Percentiles rank a stretch among this genome's conserved stretches.
Evolutionary conservation across 2,888 invertebrate species (phyloP).

Genomic region (Napeogenes inachia): DNA sequence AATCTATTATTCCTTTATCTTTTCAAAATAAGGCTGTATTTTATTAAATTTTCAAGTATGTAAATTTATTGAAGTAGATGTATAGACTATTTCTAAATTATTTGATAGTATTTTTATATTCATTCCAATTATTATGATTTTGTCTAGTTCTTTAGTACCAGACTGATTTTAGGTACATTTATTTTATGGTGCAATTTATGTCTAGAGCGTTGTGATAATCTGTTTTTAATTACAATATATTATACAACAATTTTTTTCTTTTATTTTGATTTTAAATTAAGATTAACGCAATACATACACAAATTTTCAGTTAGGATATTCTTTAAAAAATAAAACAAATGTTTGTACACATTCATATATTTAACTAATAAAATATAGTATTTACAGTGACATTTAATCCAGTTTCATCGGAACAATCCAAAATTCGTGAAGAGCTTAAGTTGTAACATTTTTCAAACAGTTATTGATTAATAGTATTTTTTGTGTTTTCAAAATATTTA

Average conservation of each 20-base stretch:
- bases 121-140: slow-evolving; percentile 70
- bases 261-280: slow-evolving; percentile 12
- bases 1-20: slow-evolving; percentile 61
- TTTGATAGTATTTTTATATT: slow-evolving; percentile 77
- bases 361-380: slow-evolving; percentile 63
- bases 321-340: slow-evolving; percentile 33
- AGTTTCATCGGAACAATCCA: slow-evolving; percentile 20
- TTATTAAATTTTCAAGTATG: slow-evolving; percentile 62
- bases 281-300: not conserved
- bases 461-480: too few relatives aligned
- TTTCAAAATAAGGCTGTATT: slow-evolving; percentile 66
- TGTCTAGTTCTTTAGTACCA: slow-evolving; percentile 73
- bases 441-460: not conserved
- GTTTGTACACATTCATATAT: slow-evolving; percentile 45
- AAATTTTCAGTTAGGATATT: too few relatives aligned
- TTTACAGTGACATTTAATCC: slow-evolving; percentile 54
- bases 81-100: slow-evolving; percentile 70
- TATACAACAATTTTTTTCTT: slow-evolving; percentile 54
- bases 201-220: slow-evolving; percentile 78
- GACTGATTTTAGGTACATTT: slow-evolving; percentile 78
- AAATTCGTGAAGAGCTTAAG: slow-evolving; percentile 4
- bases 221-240: slow-evolving; percentile 74
- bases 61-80: slow-evolving; percentile 60
- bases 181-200: slow-evolving; percentile 77
- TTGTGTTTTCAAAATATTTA: too few relatives aligned